Base-by-base conservation (phyloP, 2,797 vertebrate genomes). In the Delichon dasypus region DNA sequence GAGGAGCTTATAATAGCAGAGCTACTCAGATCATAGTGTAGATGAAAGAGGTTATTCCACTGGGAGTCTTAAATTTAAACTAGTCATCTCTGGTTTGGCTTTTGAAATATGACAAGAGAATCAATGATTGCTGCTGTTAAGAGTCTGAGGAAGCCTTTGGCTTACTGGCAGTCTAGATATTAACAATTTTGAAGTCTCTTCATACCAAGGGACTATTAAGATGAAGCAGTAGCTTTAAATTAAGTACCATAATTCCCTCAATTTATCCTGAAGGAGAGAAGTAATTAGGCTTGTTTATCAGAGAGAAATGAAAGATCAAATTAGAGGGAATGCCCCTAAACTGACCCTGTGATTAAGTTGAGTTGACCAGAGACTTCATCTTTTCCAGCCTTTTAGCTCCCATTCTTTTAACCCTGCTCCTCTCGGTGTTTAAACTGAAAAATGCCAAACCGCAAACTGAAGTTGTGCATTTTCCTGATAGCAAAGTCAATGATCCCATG, bases 201-300 rank as follows among this genome's bases (percentile, higher is more conserved):
- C 82, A 51, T 95, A 80, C 93, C 68, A 88, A 88, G 75, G 60
- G 87, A 80, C 88, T 91, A 68, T 78, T 95, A 94, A 55, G 62
- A 92, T 90, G 95, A 95, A 96, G 73, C 68, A 80, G 66, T 84
- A 88, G 74, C 42, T 92, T 95, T 93, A 75, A 90, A 93, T 91
- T 75, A 77, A 92, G 64, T 62, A 83, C 62, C 62, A 68, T 90
- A 12, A 70, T 95, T 90, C 88, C 86, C 51, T 92, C 79, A 45
- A 26, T 91, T 93, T 95, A 58, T 95, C 85, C 89, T 80, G 86
- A 67, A 96, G 91, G 91, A 93, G 64, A 88, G 58, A 95, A 92
- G 85, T 95, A 96, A 97, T 97, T 96, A 96, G 84, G 47, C 45
- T 81, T 95, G 85, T 93, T 94, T 95, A 55, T 90, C 78, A 83